Evolutionary conservation across 2,888 invertebrate genomes (phyloP).

Genomic region (Balanococcus diminutus): DNA sequence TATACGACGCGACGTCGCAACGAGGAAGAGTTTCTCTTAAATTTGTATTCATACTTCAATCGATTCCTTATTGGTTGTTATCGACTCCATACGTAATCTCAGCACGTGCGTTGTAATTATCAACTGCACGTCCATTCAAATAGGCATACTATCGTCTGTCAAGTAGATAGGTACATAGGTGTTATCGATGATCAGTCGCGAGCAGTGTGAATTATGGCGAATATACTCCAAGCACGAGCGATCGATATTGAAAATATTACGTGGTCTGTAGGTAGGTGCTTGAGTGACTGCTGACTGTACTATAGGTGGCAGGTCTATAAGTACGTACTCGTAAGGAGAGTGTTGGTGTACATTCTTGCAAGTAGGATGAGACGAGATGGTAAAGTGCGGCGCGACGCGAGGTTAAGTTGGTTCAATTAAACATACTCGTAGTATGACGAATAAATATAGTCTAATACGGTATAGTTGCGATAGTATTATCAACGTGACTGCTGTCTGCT

Average conservation of each 20-base stretch:
- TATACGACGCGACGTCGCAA: background rate
- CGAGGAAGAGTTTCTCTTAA: background rate
- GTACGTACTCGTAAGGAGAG: no score
- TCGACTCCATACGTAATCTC: background rate
- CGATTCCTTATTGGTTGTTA: background rate
- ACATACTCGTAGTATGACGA: background rate
- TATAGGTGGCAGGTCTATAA: no score
- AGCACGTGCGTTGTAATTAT: background rate
- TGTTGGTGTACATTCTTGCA: no score
- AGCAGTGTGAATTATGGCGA: no score
- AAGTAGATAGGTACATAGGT: no score
- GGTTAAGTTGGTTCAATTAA: constrained; percentile 7
- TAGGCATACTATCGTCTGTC: no score
- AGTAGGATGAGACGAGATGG: background rate
- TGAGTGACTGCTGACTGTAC: no score
- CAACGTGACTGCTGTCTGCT: background rate
- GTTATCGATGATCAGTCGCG: no score
- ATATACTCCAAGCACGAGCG: no score
- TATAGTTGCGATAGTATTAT: background rate
- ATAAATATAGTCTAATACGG: background rate
- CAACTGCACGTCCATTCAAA: no score
- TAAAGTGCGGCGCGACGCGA: background rate
- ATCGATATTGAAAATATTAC: no score
- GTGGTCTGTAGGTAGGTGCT: no score
- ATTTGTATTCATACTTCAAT: background rate